Conservation (phyloP, 2,888 invertebrate species). For the Tortricodes alternella region DNA sequence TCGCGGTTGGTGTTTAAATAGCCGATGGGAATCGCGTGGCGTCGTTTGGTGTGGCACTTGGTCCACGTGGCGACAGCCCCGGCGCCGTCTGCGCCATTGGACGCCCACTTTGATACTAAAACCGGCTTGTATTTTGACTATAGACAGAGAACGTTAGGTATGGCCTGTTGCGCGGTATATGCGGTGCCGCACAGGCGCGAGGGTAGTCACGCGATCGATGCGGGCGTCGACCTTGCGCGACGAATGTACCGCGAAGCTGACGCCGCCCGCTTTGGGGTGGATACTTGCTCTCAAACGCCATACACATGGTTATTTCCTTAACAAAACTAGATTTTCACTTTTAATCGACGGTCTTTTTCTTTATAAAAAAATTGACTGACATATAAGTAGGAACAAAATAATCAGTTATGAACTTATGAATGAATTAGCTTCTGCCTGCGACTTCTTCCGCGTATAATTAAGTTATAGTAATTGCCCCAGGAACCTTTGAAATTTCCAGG, state of each 20-base stretch:
- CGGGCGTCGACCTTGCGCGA: slow-evolving; percentile 68
- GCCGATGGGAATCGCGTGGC: slow-evolving; percentile 25
- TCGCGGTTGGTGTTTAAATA: slow-evolving; percentile 49
- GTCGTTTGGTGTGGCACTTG: slow-evolving; percentile 25
- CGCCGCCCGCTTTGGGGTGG: slow-evolving; percentile 23
- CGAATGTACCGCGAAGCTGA: slow-evolving; percentile 34
- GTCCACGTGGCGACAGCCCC: slow-evolving; percentile 47
- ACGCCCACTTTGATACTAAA: slow-evolving; percentile 67
- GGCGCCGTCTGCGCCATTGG: slow-evolving; percentile 64
- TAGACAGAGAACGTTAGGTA: slow-evolving; percentile 53
- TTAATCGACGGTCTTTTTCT: no score
- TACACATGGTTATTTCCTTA: neutral
- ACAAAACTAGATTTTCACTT: neutral
- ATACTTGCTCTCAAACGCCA: neutral
- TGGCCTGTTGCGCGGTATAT: slow-evolving; percentile 53
- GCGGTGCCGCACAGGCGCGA: slow-evolving; percentile 51
- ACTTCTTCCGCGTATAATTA: no score
- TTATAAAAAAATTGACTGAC: no score
- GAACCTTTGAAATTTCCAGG: no score
- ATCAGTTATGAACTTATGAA: no score
- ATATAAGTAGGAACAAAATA: no score
- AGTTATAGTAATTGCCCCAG: no score
- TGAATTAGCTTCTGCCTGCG: no score
- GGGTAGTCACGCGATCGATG: slow-evolving; percentile 61
- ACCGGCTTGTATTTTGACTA: slow-evolving; percentile 53